Evolutionary conservation across 2,797 vertebrate genomes (phyloP).

Genomic region (Anableps anableps): DNA sequence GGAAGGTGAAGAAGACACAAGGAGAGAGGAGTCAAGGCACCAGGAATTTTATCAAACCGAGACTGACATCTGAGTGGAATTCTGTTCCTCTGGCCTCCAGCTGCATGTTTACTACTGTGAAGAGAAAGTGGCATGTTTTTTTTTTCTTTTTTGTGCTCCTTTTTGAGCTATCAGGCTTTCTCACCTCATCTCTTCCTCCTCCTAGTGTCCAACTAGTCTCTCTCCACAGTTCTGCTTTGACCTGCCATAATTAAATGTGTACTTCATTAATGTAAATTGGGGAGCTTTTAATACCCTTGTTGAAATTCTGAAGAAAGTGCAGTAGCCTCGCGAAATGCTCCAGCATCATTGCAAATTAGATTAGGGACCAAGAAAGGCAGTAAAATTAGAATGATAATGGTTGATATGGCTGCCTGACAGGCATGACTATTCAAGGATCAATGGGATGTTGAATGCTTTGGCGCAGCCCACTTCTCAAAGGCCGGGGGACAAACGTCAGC

Average conservation of each 20-base stretch:
- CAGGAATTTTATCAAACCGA: background rate
- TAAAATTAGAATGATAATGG: slow-evolving; percentile 99
- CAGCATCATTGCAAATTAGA: slow-evolving; percentile 99
- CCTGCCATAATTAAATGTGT: slow-evolving; percentile 98
- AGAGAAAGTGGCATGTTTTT: background rate
- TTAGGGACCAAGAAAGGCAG: slow-evolving; percentile 98
- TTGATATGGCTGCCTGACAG: slow-evolving; percentile 99
- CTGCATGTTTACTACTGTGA: slow-evolving; percentile 4
- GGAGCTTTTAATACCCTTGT: slow-evolving; percentile 98
- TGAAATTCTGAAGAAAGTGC: slow-evolving; percentile 99
- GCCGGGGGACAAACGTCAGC: slow-evolving; percentile 91
- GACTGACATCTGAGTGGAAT: slow-evolving; percentile 1
- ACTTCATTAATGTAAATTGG: slow-evolving; percentile 99
- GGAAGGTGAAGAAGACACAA: background rate
- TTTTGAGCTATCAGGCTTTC: background rate
- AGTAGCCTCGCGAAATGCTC: slow-evolving; percentile 93
- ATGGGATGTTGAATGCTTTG: slow-evolving; percentile 91
- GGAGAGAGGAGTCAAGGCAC: background rate
- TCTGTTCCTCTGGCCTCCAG: background rate
- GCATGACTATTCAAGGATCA: slow-evolving; percentile 99
- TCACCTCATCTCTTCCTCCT: slow-evolving; percentile 23
- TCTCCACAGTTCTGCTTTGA: slow-evolving; percentile 84
- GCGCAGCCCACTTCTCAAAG: slow-evolving; percentile 88
- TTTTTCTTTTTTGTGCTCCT: background rate
- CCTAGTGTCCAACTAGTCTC: slow-evolving; percentile 41